Conservation (phyloP, 2,888 invertebrate genomes). For the Mallateleia sp. region DNA sequence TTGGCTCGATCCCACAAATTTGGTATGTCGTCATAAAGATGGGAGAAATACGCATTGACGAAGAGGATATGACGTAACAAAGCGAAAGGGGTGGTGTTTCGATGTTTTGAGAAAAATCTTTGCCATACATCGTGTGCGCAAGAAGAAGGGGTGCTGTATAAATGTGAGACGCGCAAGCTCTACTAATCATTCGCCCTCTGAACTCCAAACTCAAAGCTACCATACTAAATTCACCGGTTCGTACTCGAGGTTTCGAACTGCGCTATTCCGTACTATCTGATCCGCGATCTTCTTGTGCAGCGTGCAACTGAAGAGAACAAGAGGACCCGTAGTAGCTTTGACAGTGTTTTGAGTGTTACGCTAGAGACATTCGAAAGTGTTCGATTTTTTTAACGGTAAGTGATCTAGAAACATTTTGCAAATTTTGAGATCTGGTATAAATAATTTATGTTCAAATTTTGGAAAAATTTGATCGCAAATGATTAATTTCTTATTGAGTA, state of each 20-base stretch:
- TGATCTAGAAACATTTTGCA: too few relatives aligned
- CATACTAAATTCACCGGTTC: constrained; percentile 71
- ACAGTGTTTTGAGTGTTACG: constrained; percentile 3
- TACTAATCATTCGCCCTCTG: constrained; percentile 88
- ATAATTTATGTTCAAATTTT: too few relatives aligned
- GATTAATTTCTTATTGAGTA: too few relatives aligned
- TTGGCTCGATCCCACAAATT: constrained; percentile 48
- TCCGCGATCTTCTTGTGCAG: constrained; percentile 57
- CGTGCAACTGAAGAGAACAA: constrained; percentile 45
- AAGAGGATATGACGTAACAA: constrained; percentile 63
- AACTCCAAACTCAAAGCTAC: constrained; percentile 86
- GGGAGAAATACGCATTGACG: constrained; percentile 55
- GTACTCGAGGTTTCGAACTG: constrained; percentile 27
- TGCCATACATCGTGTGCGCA: constrained; percentile 62
- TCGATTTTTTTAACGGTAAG: constrained; percentile 26
- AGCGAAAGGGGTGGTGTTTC: constrained; percentile 66
- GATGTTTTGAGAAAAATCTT: constrained; percentile 75
- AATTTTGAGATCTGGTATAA: too few relatives aligned
- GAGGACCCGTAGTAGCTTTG: constrained; percentile 1
- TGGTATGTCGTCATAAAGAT: constrained; percentile 46
- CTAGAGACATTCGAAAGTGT: constrained; percentile 1
- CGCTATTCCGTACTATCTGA: constrained; percentile 23
- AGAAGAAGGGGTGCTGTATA: constrained; percentile 85
- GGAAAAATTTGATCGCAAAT: too few relatives aligned
- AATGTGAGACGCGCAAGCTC: constrained; percentile 88